Base-by-base conservation (phyloP, 2,113 vertebrate genomes). In the Capra hircus region DNA sequence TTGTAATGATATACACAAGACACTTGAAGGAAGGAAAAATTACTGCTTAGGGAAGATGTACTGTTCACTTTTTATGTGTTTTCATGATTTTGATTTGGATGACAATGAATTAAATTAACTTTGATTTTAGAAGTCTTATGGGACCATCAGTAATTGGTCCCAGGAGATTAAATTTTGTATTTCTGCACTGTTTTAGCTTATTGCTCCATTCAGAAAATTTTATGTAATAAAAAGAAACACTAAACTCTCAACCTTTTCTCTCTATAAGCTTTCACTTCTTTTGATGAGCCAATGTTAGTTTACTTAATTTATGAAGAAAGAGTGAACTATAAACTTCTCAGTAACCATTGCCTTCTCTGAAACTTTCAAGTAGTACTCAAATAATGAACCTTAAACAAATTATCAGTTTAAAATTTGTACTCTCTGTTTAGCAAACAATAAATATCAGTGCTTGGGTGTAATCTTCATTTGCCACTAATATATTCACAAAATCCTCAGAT, bases 71-170 rank as follows among this genome's bases (percentile, higher is more conserved):
- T 96, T 97, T 59, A 43, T 53, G 55, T 88, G 64, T 21, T 78
- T 94, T 77, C 27, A 62, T 55, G n/a, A 52, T 90, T 97, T 96
- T 97, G 30, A 91, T 94, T 95, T 91, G n/a, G 45, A 87, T 89
- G 43, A 43, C 16, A 91, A n/a, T 86, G n/a, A 92, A 90, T 91
- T 89, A 89, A 95, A 88, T 93, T 96, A 97, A 96, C 59, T 88
- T 84, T 93, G 10, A 45, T 95, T 95, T 90, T 95, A 50, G 27
- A 93, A 90, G 36, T 57, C 48, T 92, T 83, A 40, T 83, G 55
- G 33, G 71, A 25, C 30, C 25, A 81, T 77, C 27, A 91, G 10
- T 87, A 81, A 93, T 48, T 90, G 90, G 33, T 92, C 7, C 36
- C 17, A 91, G 60, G 36, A 95, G 52, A 74, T 96, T 93, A 92